These are phyloP conservation scores for Nasonovia ribisnigri DNA, from an alignment of 2,888 invertebrate genomes.

Conservation along the genomic window DNA sequence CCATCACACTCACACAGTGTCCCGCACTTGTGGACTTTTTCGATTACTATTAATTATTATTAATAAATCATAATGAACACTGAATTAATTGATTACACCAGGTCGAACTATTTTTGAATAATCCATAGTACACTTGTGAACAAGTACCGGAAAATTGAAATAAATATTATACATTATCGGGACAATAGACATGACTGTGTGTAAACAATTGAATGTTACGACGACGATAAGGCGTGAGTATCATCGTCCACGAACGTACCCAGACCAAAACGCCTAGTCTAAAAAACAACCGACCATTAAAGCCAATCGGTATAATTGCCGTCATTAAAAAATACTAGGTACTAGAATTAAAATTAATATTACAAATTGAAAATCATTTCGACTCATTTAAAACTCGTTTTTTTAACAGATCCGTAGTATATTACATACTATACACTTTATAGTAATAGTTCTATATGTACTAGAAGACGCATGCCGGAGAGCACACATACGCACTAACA, in stretches of 20 bases:
- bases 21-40: neutral
- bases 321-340: constrained; percentile 2
- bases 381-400: constrained; percentile 13
- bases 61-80: neutral
- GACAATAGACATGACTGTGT: neutral
- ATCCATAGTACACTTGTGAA: neutral
- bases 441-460: neutral
- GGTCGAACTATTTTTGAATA: neutral
- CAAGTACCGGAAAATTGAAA: neutral
- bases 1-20: neutral
- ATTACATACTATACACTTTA: neutral
- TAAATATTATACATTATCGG: neutral
- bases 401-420: neutral
- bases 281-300: constrained; percentile 3
- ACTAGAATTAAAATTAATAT: constrained; percentile 9
- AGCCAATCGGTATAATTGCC: neutral
- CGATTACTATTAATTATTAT: neutral
- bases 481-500: neutral
- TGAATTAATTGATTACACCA: neutral
- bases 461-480: neutral
- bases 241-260: neutral
- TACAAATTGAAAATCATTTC: constrained; percentile 2
- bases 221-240: neutral
- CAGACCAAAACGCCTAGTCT: neutral
- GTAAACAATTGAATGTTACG: constrained; percentile 1